phyloP scores from a whole-genome alignment of 1,140 invertebrate genomes.

The Galleria mellonella region DNA sequence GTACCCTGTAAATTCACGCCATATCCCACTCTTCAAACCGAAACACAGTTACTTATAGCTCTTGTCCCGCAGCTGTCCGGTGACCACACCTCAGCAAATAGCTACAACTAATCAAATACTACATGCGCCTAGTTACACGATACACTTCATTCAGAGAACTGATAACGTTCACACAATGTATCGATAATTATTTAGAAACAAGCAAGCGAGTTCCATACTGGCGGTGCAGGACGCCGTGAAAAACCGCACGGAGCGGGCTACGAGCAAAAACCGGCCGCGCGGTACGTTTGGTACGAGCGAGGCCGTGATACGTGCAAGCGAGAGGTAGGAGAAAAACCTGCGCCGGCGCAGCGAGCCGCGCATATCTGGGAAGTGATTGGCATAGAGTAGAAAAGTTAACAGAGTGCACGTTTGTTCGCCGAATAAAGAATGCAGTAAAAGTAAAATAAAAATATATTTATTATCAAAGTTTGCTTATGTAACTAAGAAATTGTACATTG shows the following conservation, averaged over 20 bases:
- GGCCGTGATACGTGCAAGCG: constrained; percentile 9
- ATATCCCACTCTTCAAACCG: too few relatives aligned
- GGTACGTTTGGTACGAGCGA: constrained; percentile 30
- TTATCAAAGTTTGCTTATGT: too few relatives aligned
- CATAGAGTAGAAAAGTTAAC: constrained; percentile 8
- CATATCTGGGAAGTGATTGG: constrained; percentile 19
- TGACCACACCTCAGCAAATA: too few relatives aligned
- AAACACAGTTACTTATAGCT: too few relatives aligned
- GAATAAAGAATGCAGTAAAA: too few relatives aligned
- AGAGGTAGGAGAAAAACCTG: constrained; percentile 14
- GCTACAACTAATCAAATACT: too few relatives aligned
- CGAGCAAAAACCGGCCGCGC: constrained; percentile 23
- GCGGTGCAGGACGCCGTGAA: constrained; percentile 5
- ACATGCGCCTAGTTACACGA: too few relatives aligned
- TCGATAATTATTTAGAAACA: not conserved
- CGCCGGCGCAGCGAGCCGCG: constrained; percentile 19
- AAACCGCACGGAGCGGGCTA: constrained; percentile 9
- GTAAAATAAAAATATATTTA: too few relatives aligned
- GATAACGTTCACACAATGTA: not conserved
- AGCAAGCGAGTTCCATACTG: not conserved
- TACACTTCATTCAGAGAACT: too few relatives aligned
- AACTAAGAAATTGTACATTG: too few relatives aligned
- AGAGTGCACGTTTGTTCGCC: not conserved
- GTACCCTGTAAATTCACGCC: too few relatives aligned
- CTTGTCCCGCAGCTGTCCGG: too few relatives aligned